These are phyloP conservation scores for Trypoxylon attenuatum DNA, from an alignment of 2,888 invertebrate genomes.

Conservation along the genomic window DNA sequence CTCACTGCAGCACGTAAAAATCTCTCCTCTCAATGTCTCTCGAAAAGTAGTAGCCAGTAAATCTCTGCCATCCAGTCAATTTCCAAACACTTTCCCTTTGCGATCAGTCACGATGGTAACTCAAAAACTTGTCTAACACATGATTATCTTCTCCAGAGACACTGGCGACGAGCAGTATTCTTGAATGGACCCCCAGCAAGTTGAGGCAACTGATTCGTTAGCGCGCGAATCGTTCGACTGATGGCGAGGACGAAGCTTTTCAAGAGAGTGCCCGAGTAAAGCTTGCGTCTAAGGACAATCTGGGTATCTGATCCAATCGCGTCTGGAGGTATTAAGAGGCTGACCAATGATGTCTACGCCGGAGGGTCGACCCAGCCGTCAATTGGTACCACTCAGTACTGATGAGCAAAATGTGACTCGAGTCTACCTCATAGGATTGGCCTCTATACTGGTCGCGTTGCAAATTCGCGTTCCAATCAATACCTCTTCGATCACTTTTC, in stretches of 20 bases:
- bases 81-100: neutral
- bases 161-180: too few relatives aligned
- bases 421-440: constrained; percentile 44
- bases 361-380: constrained; percentile 60
- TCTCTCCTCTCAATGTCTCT: constrained; percentile 58
- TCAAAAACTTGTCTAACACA: too few relatives aligned
- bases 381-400: constrained; percentile 68
- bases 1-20: neutral
- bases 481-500: constrained; percentile 4
- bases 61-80: constrained; percentile 62
- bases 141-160: too few relatives aligned
- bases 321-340: constrained; percentile 66
- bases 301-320: constrained; percentile 52
- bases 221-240: constrained; percentile 40
- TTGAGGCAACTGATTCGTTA: too few relatives aligned
- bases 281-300: constrained; percentile 48
- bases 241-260: constrained; percentile 38
- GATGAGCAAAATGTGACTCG: constrained; percentile 54
- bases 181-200: too few relatives aligned
- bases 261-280: constrained; percentile 44
- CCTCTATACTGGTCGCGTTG: constrained; percentile 20
- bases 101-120: too few relatives aligned
- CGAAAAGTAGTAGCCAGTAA: constrained; percentile 66
- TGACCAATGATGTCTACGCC: constrained; percentile 62
- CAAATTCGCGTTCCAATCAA: constrained; percentile 27